Base-by-base conservation (phyloP, 2,888 invertebrate species). In the Pediacus dermestoides region DNA sequence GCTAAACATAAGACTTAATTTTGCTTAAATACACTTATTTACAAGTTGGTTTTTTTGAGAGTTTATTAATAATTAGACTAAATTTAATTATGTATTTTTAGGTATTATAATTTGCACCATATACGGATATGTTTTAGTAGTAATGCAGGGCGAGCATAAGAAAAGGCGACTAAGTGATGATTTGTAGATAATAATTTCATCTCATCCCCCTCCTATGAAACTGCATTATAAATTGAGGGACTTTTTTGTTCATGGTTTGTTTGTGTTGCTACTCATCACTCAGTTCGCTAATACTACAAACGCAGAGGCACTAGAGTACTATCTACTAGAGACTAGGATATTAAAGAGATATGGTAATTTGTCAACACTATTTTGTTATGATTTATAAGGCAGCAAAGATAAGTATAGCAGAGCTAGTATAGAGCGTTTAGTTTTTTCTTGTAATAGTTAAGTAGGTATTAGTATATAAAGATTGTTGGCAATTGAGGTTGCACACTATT, bases 341-440 rank as follows among this genome's bases (percentile, higher is more conserved):
- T 34, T n/a, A 28, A 21, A 38, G 21, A 43, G 42, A 46, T 52
- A 47, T 57, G 60, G 49, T 61, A 60, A 59, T 60, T 60, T 60
- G 60, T 62, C 61, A 47, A 60, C 63, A 58, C 56, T 42, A 43
- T 47, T 49, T 53, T 58, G 57, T 58, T 53, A 50, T 50, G 52
- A 53, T 56, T 57, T 46, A 62, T 68, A 68, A 68, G 68, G 68
- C 68, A 68, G 68, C 67, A 62, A 66, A 67, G 67, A 67, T 50
- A 32, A 35, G 38, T 32, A 23, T 9, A 44, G 45, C 47, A 45
- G 51, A 46, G 40, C 8, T 13, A 42, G 43, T 39, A 39, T 46
- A 42, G 36, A 44, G 37, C 31, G 22, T 37, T 35, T 37, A 27
- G 40, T 37, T 42, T 14, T 31, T 16, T 37, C 4, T 18, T n/a